Evolutionary conservation across 2,888 invertebrate species (phyloP).

Genomic region (Cylloceria caligata): DNA sequence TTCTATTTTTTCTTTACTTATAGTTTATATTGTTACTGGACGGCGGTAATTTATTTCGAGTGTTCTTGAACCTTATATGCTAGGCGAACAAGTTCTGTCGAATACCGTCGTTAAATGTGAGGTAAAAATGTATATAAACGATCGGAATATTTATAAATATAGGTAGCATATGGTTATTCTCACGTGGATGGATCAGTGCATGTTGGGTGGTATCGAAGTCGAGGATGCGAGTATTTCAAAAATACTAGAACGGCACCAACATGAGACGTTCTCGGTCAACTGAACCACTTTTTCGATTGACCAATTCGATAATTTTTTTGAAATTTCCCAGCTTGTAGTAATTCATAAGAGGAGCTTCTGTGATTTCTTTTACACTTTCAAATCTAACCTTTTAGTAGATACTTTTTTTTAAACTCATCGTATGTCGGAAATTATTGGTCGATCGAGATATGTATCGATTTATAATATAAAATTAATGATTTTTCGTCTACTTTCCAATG

Average conservation of each 20-base stretch:
- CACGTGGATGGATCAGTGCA: not conserved
- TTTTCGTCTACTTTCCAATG: too few species aligned
- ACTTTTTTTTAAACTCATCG: too few species aligned
- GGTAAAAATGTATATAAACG: conserved; percentile 12
- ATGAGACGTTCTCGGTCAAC: too few species aligned
- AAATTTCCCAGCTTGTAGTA: too few species aligned
- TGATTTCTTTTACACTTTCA: too few species aligned
- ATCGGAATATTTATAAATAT: conserved; percentile 1
- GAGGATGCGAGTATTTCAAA: conserved; percentile 42
- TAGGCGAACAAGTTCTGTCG: not conserved
- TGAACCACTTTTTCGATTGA: too few species aligned
- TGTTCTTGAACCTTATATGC: not conserved
- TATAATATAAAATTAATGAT: too few species aligned
- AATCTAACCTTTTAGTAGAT: too few species aligned
- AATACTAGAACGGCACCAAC: conserved; percentile 19
- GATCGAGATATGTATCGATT: too few species aligned
- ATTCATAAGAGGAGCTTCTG: too few species aligned
- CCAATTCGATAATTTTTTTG: too few species aligned
- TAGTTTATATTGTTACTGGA: not conserved
- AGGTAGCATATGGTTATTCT: not conserved
- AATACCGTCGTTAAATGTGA: conserved; percentile 9
- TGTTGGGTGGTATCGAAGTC: conserved; percentile 43
- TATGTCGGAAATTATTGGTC: too few species aligned
- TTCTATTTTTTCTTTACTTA: not conserved
- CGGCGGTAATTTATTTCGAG: conserved; percentile 14